A percentile compares a stretch with the other conserved stretches of the same genome.
Evolutionary conservation across 2,888 invertebrate genomes (phyloP).

Genomic region (Ormia ochracea): DNA sequence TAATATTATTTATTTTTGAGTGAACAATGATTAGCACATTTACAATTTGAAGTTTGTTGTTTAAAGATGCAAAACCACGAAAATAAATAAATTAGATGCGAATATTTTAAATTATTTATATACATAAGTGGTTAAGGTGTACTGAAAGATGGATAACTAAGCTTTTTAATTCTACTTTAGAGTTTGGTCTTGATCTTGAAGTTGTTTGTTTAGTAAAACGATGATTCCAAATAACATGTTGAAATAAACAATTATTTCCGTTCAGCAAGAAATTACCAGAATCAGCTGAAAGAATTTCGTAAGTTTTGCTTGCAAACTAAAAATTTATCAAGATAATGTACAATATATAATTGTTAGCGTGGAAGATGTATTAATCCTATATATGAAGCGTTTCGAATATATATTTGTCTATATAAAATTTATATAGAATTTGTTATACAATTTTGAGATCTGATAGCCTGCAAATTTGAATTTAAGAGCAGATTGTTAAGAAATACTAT

Average conservation of each 20-base stretch:
- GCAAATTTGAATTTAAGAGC: too few relatives aligned
- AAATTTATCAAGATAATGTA: too few relatives aligned
- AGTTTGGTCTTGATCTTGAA: constrained; percentile 35
- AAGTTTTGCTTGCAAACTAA: too few relatives aligned
- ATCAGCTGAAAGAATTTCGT: too few relatives aligned
- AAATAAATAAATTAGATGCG: not conserved
- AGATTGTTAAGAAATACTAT: too few relatives aligned
- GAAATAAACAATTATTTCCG: not conserved
- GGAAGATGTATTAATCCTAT: too few relatives aligned
- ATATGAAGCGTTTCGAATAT: too few relatives aligned
- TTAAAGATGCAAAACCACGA: constrained; percentile 3
- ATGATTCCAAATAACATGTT: not conserved
- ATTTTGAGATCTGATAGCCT: too few relatives aligned
- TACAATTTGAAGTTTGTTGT: constrained; percentile 1
- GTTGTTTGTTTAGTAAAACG: not conserved
- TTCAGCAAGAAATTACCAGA: not conserved
- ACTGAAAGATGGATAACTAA: constrained; percentile 14
- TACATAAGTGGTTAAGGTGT: constrained; percentile 11
- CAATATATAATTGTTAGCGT: too few relatives aligned
- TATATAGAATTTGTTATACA: too few relatives aligned
- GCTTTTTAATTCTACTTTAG: not conserved
- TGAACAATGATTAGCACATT: constrained; percentile 47
- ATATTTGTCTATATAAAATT: too few relatives aligned
- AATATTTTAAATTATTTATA: constrained; percentile 24
- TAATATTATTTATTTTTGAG: constrained; percentile 17